Base-by-base conservation (phyloP, 1,140 invertebrate species). In the Neocloeon triangulifer region DNA sequence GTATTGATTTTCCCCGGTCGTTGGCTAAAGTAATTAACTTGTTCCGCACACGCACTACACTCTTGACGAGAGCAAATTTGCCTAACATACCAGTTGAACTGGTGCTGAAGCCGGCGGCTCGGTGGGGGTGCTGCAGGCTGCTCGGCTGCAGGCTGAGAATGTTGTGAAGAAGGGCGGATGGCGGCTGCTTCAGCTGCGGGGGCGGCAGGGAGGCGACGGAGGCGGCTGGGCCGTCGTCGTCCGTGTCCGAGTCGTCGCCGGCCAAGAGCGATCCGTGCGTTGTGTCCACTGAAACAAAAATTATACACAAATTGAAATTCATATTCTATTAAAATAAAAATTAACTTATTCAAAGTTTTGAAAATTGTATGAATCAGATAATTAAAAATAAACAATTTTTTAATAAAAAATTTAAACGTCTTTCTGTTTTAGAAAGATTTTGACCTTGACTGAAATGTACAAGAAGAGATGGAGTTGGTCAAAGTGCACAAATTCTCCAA, bases 151-250 rank as follows among this genome's bases (percentile, higher is more conserved):
- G 60, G 34, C 59, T 62, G 12, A 67, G 48, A 28, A 70, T 66
- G 7, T 64, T 65, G 38, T 69, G 66, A 16, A 70, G 53, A 19
- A 70, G 57, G 47, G 51, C 45, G 55, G 38, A 55, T 60, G 35
- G 45, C 50, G 37, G 53, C 58, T 36, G 51, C 51, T 33, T 44
- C 7, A 32, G 25, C 10, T 34, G 34, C 12, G 21, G 28, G 13
- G 36, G 28, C 7, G 38, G 34, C 15, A 22, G 6, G 32, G 19
- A 17, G 14, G 23, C 19, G 31, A 34, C 52, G 37, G 47, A 48
- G 27, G 53, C 34, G n/a, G n/a, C n/a, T n/a, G n/a, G n/a, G n/a
- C n/a, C n/a, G n/a, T n/a, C n/a, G n/a, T n/a, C n/a, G n/a, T n/a
- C n/a, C n/a, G n/a, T n/a, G 28, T 47, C 46, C 5, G 14, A 36